Base-by-base conservation (phyloP, 2,113 vertebrate species). In the Vulpes ferrilata region DNA sequence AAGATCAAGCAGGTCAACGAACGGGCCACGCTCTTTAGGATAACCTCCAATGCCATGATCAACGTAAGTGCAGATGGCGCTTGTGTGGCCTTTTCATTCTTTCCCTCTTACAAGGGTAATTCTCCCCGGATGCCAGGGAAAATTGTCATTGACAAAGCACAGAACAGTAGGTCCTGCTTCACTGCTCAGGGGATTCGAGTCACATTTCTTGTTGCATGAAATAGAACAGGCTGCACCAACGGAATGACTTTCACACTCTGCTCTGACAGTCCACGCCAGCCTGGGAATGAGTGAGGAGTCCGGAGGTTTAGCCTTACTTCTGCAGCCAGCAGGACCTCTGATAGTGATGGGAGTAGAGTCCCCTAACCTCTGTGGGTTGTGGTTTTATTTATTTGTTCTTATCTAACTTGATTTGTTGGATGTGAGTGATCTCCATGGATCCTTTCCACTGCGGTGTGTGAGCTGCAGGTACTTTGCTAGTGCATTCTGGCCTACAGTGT, bases 41-140 rank as follows among this genome's bases (percentile, higher is more conserved):
- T 99, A 99, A 99, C 99, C 4, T 99, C 99, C 93, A 99, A 99
- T 2, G 99, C 99, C 97, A 99, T 99, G 99, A 99, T 99, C 98
- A 99, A 99, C 0, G 99, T 99, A 98, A 99, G 99, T 98, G 10
- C 19, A 16, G 25, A 3, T 5, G 23, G 16, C 2, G 2, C 13
- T 65, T 8, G 4, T 11, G 74, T 30, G 11, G 35, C 69, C 9
- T 35, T 69, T 62, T 51, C 51, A 13, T 83, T 69, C 48, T 65
- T 59, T 62, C 25, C 53, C 53, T 65, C 62, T 83, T 38, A 32
- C 38, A 62, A 71, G 38, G 51, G 35, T 55, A 16, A 35, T 74
- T 78, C 51, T 80, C 27, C 83, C 62, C 17, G 23, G 16, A 0
- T 60, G 35, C 13, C 2, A 23, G 35, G 32, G 48, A 6, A 43